Percentiles rank a stretch among this genome's conserved stretches.
Evolutionary conservation across 2,888 invertebrate genomes (phyloP).

Genomic region (Cremastobaeus sp.): DNA sequence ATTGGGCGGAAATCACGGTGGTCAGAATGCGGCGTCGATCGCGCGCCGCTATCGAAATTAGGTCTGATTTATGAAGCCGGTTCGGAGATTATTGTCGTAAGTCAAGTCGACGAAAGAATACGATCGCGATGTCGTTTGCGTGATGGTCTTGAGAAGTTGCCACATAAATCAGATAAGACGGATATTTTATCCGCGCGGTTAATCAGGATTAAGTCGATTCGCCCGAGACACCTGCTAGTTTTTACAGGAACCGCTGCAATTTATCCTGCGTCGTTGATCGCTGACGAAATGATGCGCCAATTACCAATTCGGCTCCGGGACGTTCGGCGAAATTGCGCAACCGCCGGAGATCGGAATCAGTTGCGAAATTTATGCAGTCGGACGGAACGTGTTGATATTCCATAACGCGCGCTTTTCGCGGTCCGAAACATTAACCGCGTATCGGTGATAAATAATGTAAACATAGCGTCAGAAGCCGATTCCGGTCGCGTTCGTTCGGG

Average conservation of each 20-base stretch:
- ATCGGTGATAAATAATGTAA: too few species aligned
- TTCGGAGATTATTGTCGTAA: constrained; percentile 20
- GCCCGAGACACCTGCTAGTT: constrained; percentile 7
- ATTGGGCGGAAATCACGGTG: constrained; percentile 18
- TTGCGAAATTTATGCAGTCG: too few species aligned
- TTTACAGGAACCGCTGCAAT: neutral
- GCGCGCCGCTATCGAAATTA: constrained; percentile 25
- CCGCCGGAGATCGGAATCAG: too few species aligned
- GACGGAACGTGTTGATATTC: too few species aligned
- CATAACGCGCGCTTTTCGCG: too few species aligned
- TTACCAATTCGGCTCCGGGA: too few species aligned
- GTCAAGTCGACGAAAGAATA: constrained; percentile 11
- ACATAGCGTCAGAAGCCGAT: too few species aligned
- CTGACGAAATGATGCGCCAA: neutral
- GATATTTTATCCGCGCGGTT: constrained; percentile 2
- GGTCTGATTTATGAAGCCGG: constrained; percentile 12
- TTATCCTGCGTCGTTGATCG: neutral
- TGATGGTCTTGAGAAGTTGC: constrained; percentile 19
- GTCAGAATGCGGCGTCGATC: constrained; percentile 5
- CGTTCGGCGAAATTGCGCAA: too few species aligned
- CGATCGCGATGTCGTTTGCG: constrained; percentile 6
- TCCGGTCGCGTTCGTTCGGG: too few species aligned
- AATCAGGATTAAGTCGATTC: constrained; percentile 17
- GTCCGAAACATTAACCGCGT: too few species aligned
- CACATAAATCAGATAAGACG: constrained; percentile 28